Evolutionary conservation across 35 echinoderm and acorn worm genomes (phyloP), one percentile per base, ranked within the genome.

Genomic region (Amphiura filiformis): DNA sequence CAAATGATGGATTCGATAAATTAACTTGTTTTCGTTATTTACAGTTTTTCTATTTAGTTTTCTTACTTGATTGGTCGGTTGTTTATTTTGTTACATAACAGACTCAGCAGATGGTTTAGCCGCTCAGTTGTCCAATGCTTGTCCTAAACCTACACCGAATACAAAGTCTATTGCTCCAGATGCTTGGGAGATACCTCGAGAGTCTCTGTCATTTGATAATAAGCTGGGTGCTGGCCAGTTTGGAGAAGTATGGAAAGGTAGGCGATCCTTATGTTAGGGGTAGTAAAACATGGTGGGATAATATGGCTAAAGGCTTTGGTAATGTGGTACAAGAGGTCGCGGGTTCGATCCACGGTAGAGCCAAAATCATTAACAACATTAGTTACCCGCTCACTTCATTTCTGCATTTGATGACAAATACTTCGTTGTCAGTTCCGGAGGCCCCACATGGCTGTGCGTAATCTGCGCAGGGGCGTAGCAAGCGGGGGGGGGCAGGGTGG

Each of bases 241-340:
- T 96, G 94, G 94, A 44, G 94, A 96, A 86, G 94, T 96, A 15
- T 96, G 94, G 94, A 91, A 88, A 86, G 94, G 94, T 96, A 41
- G 28, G 83, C n/a, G n/a, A 33, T 61, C n/a, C n/a, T n/a, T n/a
- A n/a, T n/a, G n/a, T n/a, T n/a, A n/a, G n/a, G n/a, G n/a, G n/a
- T n/a, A n/a, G n/a, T n/a, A n/a, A n/a, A n/a, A n/a, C n/a, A n/a
- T n/a, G n/a, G n/a, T n/a, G n/a, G n/a, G n/a, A n/a, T n/a, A n/a
- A n/a, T n/a, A n/a, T n/a, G n/a, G n/a, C n/a, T n/a, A n/a, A n/a
- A n/a, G n/a, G n/a, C n/a, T n/a, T n/a, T n/a, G n/a, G n/a, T n/a
- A n/a, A n/a, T n/a, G n/a, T n/a, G n/a, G n/a, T n/a, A n/a, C n/a
- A n/a, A n/a, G n/a, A n/a, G n/a, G n/a, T n/a, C n/a, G n/a, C n/a